Evolutionary conservation across 2,888 invertebrate species (phyloP).

Genomic region (Alsophila aescularia): DNA sequence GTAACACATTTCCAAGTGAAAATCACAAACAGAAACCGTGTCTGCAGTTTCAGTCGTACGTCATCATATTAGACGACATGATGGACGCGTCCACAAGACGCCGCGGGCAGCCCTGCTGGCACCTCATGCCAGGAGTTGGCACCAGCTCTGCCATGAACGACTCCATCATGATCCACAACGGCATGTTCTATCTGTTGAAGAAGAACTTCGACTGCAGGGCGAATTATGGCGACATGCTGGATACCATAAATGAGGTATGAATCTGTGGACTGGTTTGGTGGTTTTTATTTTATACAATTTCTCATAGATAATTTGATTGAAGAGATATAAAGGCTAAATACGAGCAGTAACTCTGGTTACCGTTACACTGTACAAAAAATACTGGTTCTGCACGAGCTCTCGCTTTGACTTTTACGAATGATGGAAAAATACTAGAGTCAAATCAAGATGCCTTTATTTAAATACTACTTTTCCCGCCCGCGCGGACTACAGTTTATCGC

Average conservation of each 20-base stretch:
- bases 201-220: constrained; percentile 88
- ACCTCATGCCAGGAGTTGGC: constrained; percentile 87
- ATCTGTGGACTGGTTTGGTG: not conserved
- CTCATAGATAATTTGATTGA: too few relatives aligned
- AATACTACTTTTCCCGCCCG: too few relatives aligned
- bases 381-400: too few relatives aligned
- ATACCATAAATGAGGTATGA: constrained; percentile 90
- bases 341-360: too few relatives aligned
- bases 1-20: too few relatives aligned
- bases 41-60: constrained; percentile 91
- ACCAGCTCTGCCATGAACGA: constrained; percentile 91
- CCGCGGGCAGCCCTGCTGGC: constrained; percentile 95
- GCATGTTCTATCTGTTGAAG: constrained; percentile 88
- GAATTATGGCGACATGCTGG: constrained; percentile 88
- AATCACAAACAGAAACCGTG: too few relatives aligned
- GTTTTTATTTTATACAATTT: not conserved
- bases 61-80: constrained; percentile 94
- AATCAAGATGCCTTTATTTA: too few relatives aligned
- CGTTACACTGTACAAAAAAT: too few relatives aligned
- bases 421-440: too few relatives aligned
- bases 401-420: too few relatives aligned
- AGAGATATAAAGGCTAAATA: too few relatives aligned
- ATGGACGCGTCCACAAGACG: constrained; percentile 93
- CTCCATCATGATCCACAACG: constrained; percentile 88
- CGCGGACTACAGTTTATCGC: too few relatives aligned